These are phyloP conservation scores for Schizaphis graminum DNA, from an alignment of 2,888 invertebrate genomes.

Conservation along the genomic window DNA sequence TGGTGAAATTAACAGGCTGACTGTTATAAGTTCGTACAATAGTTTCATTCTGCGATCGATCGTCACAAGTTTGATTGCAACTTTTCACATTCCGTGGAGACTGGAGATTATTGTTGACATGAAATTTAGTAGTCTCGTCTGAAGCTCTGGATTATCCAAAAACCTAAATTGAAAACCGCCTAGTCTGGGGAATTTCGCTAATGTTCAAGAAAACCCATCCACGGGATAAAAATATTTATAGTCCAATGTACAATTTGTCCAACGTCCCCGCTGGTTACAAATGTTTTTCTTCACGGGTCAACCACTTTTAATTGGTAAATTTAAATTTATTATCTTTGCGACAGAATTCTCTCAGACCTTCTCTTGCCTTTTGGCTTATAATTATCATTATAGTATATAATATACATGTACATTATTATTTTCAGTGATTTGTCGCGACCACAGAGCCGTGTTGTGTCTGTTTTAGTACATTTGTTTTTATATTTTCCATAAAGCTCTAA, in stretches of 20 bases:
- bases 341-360: not conserved
- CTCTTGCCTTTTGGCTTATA: not conserved
- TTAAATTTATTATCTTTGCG: not conserved
- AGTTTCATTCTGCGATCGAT: constrained; percentile 2
- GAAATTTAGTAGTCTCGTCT: constrained; percentile 15
- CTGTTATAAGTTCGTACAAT: not conserved
- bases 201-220: not conserved
- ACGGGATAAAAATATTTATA: not conserved
- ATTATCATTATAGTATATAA: not conserved
- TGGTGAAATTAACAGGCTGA: not conserved
- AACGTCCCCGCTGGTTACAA: not conserved
- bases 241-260: not conserved
- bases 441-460: not conserved
- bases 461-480: too few species aligned
- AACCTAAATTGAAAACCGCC: constrained; percentile 38
- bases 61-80: constrained; percentile 37
- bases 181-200: not conserved
- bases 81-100: not conserved
- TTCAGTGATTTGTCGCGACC: not conserved
- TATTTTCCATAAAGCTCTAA: not conserved
- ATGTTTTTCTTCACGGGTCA: not conserved
- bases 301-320: constrained; percentile 4
- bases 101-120: constrained; percentile 10
- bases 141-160: not conserved
- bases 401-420: not conserved